These are phyloP conservation scores for Ferdinandea cuprea DNA, from an alignment of 2,888 invertebrate genomes.

Conservation along the genomic window DNA sequence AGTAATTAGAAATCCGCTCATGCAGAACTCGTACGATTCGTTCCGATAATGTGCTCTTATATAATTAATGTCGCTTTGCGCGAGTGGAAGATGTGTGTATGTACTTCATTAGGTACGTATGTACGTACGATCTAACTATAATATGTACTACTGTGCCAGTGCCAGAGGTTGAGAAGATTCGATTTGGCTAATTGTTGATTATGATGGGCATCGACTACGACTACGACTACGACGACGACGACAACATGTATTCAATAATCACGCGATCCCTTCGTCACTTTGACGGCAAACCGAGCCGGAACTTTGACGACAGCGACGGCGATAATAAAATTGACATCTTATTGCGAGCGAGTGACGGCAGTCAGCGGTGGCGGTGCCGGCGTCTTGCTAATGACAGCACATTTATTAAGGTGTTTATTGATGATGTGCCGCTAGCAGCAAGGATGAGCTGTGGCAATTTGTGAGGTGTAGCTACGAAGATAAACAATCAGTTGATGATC, in stretches of 20 bases:
- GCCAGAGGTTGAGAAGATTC: constrained; percentile 47
- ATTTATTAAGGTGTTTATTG: constrained; percentile 65
- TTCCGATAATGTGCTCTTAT: constrained; percentile 71
- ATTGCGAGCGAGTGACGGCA: constrained; percentile 35
- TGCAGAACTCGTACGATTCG: constrained; percentile 76
- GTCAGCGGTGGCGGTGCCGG: constrained; percentile 2
- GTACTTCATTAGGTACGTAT: constrained; percentile 19
- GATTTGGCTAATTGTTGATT: constrained; percentile 72
- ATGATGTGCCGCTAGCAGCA: constrained; percentile 5
- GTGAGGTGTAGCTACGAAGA: constrained; percentile 38
- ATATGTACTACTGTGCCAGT: background rate
- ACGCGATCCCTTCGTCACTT: constrained; percentile 53
- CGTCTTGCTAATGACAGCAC: constrained; percentile 56
- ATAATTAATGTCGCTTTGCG: constrained; percentile 68
- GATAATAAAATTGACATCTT: constrained; percentile 67
- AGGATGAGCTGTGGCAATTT: constrained; percentile 46
- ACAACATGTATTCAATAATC: constrained; percentile 54
- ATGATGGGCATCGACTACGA: constrained; percentile 31
- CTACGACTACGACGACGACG: too few species aligned
- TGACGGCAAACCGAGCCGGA: constrained; percentile 63
- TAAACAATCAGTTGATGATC: constrained; percentile 31
- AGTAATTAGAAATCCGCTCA: constrained; percentile 76
- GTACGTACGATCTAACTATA: too few species aligned
- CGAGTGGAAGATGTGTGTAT: constrained; percentile 4
- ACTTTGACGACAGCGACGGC: constrained; percentile 46